Percentiles rank a stretch among this genome's conserved stretches.
These are phyloP conservation scores for Epirrita christyi DNA, from an alignment of 2,888 invertebrate genomes.

Conservation along the genomic window DNA sequence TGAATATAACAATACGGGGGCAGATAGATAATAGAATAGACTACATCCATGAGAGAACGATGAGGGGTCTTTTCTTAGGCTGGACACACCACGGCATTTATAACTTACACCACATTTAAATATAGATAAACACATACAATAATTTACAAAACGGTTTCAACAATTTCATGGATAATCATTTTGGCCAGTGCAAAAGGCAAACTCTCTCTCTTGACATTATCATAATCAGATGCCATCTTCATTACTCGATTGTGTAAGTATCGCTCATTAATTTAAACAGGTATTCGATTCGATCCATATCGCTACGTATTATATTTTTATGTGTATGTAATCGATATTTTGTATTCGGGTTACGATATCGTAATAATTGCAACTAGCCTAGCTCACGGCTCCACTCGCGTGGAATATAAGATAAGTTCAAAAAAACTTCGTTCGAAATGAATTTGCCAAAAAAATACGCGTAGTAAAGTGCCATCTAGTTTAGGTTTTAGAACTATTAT, in stretches of 20 bases:
- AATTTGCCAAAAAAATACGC: not conserved
- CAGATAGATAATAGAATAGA: too few species aligned
- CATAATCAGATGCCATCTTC: conserved; percentile 56
- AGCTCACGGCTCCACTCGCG: not conserved
- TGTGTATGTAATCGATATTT: conserved; percentile 43
- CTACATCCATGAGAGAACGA: too few species aligned
- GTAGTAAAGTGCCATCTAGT: not conserved
- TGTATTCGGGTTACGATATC: conserved; percentile 42
- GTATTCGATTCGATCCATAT: conserved; percentile 48
- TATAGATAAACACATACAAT: conserved; percentile 24
- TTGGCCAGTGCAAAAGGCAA: conserved; percentile 42
- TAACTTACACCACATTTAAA: conserved; percentile 22
- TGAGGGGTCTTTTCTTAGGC: too few species aligned
- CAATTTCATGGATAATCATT: conserved; percentile 46
- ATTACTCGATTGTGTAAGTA: conserved; percentile 52
- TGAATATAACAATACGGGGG: too few species aligned
- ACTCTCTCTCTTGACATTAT: conserved; percentile 51
- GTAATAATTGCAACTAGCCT: conserved; percentile 22
- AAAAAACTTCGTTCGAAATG: not conserved
- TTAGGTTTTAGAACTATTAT: too few species aligned
- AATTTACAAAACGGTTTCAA: conserved; percentile 38
- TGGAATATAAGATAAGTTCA: not conserved
- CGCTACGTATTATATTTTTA: conserved; percentile 38
- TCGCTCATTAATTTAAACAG: conserved; percentile 51
- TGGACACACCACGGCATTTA: too few species aligned